Conservation (phyloP, 1,140 invertebrate genomes). For the Papilio glaucus region DNA sequence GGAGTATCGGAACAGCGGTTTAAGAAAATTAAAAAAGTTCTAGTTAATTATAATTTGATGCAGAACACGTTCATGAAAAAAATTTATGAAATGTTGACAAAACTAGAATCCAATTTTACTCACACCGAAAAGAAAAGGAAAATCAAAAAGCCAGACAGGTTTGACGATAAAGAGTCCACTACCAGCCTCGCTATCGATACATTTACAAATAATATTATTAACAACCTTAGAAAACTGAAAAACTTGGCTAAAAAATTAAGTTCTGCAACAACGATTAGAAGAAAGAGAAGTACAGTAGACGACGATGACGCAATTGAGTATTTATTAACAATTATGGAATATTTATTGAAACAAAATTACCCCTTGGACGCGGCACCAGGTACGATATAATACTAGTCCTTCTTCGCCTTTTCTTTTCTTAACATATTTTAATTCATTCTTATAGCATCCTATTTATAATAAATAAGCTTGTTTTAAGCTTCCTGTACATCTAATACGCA, state of each 20-base stretch:
- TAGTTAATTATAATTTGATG: conserved; percentile 60
- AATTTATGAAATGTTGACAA: conserved; percentile 58
- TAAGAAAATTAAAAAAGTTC: conserved; percentile 54
- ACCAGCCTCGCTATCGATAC: conserved; percentile 47
- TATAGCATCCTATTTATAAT: too few species aligned
- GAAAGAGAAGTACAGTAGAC: conserved; percentile 53
- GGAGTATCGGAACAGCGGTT: conserved; percentile 44
- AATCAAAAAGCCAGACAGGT: conserved; percentile 37
- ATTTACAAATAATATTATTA: conserved; percentile 61
- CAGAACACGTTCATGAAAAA: conserved; percentile 66
- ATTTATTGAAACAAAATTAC: conserved; percentile 63
- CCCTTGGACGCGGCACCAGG: conserved; percentile 53
- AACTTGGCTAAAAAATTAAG: conserved; percentile 53
- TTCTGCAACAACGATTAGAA: conserved; percentile 43
- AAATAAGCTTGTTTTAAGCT: too few species aligned
- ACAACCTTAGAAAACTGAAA: conserved; percentile 64
- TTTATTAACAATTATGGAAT: conserved; percentile 70
- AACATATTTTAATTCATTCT: too few species aligned
- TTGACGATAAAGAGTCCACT: conserved; percentile 42
- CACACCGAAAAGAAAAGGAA: conserved; percentile 34
- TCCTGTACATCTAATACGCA: too few species aligned
- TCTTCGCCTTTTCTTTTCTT: too few species aligned
- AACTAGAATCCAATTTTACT: conserved; percentile 47
- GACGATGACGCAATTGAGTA: conserved; percentile 65
- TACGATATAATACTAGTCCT: conserved; percentile 39